Base-by-base conservation (phyloP, 2,113 vertebrate species). In the Oreocharis arfaki region DNA sequence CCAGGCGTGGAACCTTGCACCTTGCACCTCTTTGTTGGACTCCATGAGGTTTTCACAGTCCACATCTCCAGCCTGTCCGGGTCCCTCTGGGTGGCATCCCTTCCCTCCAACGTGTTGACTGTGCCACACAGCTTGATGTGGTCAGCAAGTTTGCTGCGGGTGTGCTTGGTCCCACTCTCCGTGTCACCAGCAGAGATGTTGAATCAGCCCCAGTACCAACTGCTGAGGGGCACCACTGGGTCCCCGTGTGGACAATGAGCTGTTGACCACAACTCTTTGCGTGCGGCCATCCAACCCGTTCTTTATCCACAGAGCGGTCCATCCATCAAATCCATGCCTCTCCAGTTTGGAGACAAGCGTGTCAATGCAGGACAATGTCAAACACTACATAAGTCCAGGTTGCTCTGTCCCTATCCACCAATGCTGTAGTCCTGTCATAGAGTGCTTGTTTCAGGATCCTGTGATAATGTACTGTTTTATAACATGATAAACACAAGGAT, bases 91-190 rank as follows among this genome's bases (percentile, higher is more conserved):
- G 5, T 57, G 76, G 26, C 32, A 32, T 80, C 50, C 8, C 11
- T 16, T 37, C 59, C 18, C 7, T 81, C 22, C 50, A 16, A 32
- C 6, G 1, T 33, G 16, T 13, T 64, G 37, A 1, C 26, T 28
- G 33, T 27, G 13, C 37, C 52, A 57, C 37, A 11, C 52, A 65
- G 27, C 59, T 50, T 57, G 35, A 50, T 37, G 32, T 11, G 1
- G 0, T 37, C 42, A 65, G 76, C 37, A 50, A 2, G 16, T 53
- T 28, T 60, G 26, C 39, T 41, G n/a, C n/a, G n/a, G 28, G 9
- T 53, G 46, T 0, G 0, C 39, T 60, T 30, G 8, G 9, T 60
- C n/a, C 16, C 39, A 3, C 9, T 47, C 14, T 30, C 69, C 11
- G 0, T 41, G 33, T 53, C 33, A 26, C 46, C 39, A 37, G 7